A percentile compares a stretch with the other conserved stretches of the same genome.
Evolutionary conservation across 2,888 invertebrate genomes (phyloP).

Genomic region (Mantis religiosa): DNA sequence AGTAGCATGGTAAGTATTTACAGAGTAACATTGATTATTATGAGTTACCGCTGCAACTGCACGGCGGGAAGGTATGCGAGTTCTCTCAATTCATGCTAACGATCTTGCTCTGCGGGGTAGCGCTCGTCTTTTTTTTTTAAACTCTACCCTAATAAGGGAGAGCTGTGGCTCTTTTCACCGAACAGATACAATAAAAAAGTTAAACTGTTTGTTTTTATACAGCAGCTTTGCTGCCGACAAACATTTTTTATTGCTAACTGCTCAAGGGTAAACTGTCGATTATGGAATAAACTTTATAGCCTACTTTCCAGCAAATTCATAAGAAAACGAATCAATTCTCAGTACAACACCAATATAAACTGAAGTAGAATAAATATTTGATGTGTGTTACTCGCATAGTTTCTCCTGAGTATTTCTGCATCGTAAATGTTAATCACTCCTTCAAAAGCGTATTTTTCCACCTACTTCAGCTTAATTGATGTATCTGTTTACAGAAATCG

Average conservation of each 20-base stretch:
- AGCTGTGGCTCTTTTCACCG: background rate
- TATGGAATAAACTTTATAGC: background rate
- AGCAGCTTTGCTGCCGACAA: background rate
- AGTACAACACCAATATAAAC: no score
- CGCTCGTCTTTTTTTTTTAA: background rate
- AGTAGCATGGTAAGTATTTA: no score
- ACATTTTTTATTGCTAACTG: background rate
- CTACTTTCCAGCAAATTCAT: background rate
- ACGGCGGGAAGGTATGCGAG: background rate
- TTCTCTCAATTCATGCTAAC: background rate
- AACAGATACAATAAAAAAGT: background rate
- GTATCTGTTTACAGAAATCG: no score
- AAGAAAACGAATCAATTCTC: background rate
- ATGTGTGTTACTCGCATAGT: no score
- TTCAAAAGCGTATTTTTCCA: no score
- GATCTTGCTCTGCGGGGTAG: background rate
- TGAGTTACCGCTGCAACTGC: no score
- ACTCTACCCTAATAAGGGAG: background rate
- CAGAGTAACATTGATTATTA: background rate
- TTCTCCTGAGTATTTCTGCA: no score
- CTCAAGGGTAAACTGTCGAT: background rate
- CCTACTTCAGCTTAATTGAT: no score
- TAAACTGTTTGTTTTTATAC: background rate
- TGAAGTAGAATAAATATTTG: no score
- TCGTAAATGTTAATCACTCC: no score